Evolutionary conservation across 2,113 vertebrate genomes (phyloP), one percentile per base, ranked within the genome.

Genomic region (Ginglymostoma cirratum): DNA sequence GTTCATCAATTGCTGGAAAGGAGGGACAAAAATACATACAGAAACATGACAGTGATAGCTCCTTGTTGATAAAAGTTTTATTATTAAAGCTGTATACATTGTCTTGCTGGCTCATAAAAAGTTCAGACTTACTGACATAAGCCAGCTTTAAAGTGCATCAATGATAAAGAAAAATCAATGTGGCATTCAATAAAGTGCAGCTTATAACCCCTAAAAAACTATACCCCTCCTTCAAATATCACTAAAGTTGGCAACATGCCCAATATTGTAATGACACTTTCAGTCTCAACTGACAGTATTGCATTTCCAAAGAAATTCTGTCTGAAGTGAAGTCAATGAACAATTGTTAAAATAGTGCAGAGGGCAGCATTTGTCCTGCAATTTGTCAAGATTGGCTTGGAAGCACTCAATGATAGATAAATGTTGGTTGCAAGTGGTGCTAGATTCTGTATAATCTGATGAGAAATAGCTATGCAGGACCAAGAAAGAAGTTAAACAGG

Each of bases 1-100:
- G 89, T 66, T 93, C 38, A 67, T 93, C 89, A 93, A 38, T 93
- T 66, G n/a, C n/a, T 93, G 61, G 34, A 38, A 66, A 93, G 23
- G 17, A n/a, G 65, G 67, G n/a, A 90, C 8, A 65, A 67, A 48
- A 6, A 38, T 21, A 66, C 52, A 65, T 2, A 65, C 61, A 93
- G 19, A 92, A 65, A 34, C 61, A 61, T 38, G 19, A 93, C 38
- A 21, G 55, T 66, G 61, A 67, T 14, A 66, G 61, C 34, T 66
- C 66, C 42, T 34, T 38, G 34, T 12, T 1, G n/a, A 42, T 38
- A 65, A 65, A 92, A 66, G 15, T 66, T 19, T 34, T 92, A 19
- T 66, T 34, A 38, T 66, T 6, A 92, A 38, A 21, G 89, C 55
- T n/a, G 15, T 38, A 92, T 65, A 90, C 30, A 19, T 38, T 92